Base-by-base conservation (phyloP, 37 sponge, comb jelly and placozoan species). In the Eunapius fragilis region DNA sequence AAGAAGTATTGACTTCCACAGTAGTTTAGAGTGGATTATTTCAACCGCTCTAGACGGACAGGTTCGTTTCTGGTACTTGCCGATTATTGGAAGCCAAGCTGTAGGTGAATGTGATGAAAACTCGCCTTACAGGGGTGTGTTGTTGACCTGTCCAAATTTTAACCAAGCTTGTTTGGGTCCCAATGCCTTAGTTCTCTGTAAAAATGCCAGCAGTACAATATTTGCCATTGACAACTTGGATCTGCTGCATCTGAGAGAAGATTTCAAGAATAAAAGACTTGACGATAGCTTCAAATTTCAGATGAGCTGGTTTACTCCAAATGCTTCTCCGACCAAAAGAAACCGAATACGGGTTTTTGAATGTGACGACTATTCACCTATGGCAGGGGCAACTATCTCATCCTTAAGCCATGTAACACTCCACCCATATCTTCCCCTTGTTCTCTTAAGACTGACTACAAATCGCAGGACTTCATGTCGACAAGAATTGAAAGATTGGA, bases 401-500 rank as follows among this genome's bases (percentile, higher is more conserved):
- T 67, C 37, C 10, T 24, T 85, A 23, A 17, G 33, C 27, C 70
- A 67, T 28, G 3, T 77, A 7, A n/a, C 28, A 31, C 45, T 75
- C 27, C 75, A 75, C 33, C 69, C 77, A 3, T 26, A 23, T 25
- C 70, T 37, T 0, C 72, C 80, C 0, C 25, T 86, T n/a, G 2
- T 79, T 3, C 23, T 86, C 17, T 24, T 79, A 33, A 24, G 86
- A 69, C 25, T 77, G 9, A 38, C 80, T 35, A 79, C 86, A 23
- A 33, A 30, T 26, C 68, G 33, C 17, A 3, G 34, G 1, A 33
- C 32, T 25, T 23, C 26, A 6, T 72, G 38, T 27, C 2, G 32
- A 37, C 38, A 37, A 24, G 86, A 86, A 25, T 70, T 70, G 31
- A 86, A 86, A 11, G 86, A 86, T 31, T 86, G 86, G 86, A 71